Percentiles rank a stretch among this genome's conserved stretches.
phyloP scores from a whole-genome alignment of 2,888 invertebrate genomes.

The Drosophila crucigera region DNA sequence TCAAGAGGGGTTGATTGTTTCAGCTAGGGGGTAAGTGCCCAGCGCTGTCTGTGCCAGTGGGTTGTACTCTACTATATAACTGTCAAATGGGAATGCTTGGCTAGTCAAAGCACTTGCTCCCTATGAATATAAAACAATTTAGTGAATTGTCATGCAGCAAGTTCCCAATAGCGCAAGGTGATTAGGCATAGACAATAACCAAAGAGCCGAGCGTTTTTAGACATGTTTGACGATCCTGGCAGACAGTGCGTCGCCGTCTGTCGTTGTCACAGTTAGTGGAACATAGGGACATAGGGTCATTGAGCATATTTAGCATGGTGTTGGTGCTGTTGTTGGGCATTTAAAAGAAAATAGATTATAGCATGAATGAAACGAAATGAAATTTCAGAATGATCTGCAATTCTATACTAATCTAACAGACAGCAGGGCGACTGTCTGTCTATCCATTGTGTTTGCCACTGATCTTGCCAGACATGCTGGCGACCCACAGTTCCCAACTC shows the following conservation, averaged over 20 bases:
- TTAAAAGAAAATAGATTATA: constrained; percentile 79
- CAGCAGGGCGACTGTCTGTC: constrained; percentile 54
- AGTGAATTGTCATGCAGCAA: constrained; percentile 45
- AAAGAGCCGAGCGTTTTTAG: not conserved
- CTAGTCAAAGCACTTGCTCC: constrained; percentile 28
- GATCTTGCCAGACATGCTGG: constrained; percentile 79
- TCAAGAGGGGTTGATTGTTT: constrained; percentile 72
- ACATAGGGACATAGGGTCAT: constrained; percentile 29
- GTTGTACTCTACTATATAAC: constrained; percentile 16
- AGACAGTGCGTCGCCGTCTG: constrained; percentile 69
- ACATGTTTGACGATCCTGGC: constrained; percentile 57
- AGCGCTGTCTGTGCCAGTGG: constrained; percentile 30
- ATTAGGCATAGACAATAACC: constrained; percentile 42
- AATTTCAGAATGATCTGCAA: constrained; percentile 80
- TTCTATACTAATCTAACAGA: constrained; percentile 76
- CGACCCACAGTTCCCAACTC: constrained; percentile 50
- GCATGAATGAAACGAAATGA: constrained; percentile 75
- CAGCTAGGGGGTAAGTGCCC: constrained; percentile 31
- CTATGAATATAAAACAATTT: constrained; percentile 41
- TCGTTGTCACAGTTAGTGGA: constrained; percentile 26
- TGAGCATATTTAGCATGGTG: constrained; percentile 49
- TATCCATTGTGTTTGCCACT: constrained; percentile 50
- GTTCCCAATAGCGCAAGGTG: constrained; percentile 39
- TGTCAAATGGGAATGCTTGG: constrained; percentile 22
- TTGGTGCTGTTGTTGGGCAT: constrained; percentile 57